Base-by-base conservation (phyloP, 2,888 invertebrate genomes). In the Cheilosia urbana region DNA sequence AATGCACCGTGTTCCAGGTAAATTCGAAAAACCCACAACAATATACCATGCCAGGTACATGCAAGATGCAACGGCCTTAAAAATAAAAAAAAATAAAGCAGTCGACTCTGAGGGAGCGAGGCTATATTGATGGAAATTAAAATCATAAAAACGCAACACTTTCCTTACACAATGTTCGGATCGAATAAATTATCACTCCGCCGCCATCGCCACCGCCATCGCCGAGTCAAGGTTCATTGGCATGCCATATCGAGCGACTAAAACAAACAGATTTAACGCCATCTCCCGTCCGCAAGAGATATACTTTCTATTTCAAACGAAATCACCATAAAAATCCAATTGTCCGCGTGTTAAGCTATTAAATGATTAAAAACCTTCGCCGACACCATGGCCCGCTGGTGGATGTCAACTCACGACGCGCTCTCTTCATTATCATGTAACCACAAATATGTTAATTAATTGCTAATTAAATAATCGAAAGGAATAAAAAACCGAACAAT, bases 401-500 rank as follows among this genome's bases (percentile, higher is more conserved):
- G 13, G 13, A 37, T 27, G 58, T 58, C 47, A 57, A 65, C 34
- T 30, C 42, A 37, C 24, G 55, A 51, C 51, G 60, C 4, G 42
- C 51, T 34, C 11, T 19, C 45, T 51, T 51, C 47, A 69, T 77
- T 77, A 69, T 55, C 47, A 77, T 69, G 71, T 42, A 66, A 34
- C 60, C 58, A 42, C 42, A 68, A 37, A 34, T 57, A 83, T 83
- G 77, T 37, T 78, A 82, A 83, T 83, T 83, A 83, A 77, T 83
- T 83, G 77, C 55, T 83, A 72, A 73, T 83, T 83, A 83, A 78
- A 78, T 83, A 77, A 77, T 77, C 72, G 63, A 68, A 42, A 77
- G 37, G 19, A 55, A 69, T 58, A 75, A 55, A 73, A 80, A 53
- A 40, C 53, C 15, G 58, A 72, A 73, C 65, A 53, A 79, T 53